Base-by-base conservation (phyloP, 2,797 vertebrate genomes). In the Acanthurus leucopareius region DNA sequence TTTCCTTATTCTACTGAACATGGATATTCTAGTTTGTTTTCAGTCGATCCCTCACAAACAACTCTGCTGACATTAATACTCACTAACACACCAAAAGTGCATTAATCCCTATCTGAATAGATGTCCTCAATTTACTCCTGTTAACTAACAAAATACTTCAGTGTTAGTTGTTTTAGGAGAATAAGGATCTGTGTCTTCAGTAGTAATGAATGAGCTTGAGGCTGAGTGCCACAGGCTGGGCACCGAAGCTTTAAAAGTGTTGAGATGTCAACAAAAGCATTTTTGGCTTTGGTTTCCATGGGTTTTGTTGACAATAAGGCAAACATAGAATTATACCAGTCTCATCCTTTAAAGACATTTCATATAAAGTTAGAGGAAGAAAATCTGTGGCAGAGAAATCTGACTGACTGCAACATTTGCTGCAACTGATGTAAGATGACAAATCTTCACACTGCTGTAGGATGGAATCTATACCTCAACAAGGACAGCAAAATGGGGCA, bases 401-500 rank as follows among this genome's bases (percentile, higher is more conserved):
- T 22, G 32, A 53, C 48, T 22, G 44, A 56, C 17, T 22, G 35
- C 14, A 52, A 35, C 35, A 63, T 28, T 42, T 54, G 42, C 28
- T 63, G 22, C 35, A 51, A 70, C 10, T 60, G 40, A 68, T 51
- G 45, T 40, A 13, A 49, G 44, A 38, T 19, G 28, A 42, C 10
- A 53, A 35, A 40, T 48, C 15, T 8, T 35, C 49, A 32, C 22
- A 65, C 44, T n/a, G 13, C 42, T 16, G 48, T 17, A n/a, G 66
- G 49, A 69, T 44, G 17, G 47, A 69, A 64, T 79, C 52, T 44
- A 44, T 52, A 72, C 17, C 1, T 19, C 13, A 22, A 70, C 16
- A 22, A 49, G 14, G 16, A 56, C 71, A 81, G 67, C 44, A 54
- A 60, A 28, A 58, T 10, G n/a, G 16, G 35, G 10, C 10, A 51